phyloP scores from a whole-genome alignment of 2,888 invertebrate species.

The Hypselothyrea guttata region DNA sequence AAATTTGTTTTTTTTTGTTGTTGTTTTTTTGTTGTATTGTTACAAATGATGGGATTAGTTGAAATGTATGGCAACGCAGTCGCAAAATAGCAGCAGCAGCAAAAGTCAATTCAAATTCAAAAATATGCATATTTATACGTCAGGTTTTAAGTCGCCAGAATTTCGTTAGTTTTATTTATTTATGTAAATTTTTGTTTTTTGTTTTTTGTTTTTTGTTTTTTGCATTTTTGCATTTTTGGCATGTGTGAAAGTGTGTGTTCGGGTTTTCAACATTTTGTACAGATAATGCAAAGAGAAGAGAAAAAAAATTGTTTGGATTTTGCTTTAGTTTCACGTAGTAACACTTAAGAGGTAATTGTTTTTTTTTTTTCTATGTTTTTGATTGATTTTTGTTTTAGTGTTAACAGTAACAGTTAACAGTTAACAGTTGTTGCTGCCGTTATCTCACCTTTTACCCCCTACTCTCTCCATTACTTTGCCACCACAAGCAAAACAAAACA shows the following conservation, averaged over 20 bases:
- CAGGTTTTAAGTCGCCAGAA: too few species aligned
- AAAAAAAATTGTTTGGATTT: conserved; percentile 60
- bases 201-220: conserved; percentile 25
- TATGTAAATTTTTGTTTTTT: conserved; percentile 23
- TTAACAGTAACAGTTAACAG: too few species aligned
- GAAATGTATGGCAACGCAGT: conserved; percentile 32
- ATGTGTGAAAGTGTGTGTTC: conserved; percentile 28
- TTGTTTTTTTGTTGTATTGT: conserved; percentile 29
- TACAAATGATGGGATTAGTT: conserved; percentile 15
- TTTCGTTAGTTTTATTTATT: conserved; percentile 13
- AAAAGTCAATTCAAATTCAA: conserved; percentile 24
- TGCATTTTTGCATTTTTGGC: conserved; percentile 8
- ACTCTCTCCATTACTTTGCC: not conserved
- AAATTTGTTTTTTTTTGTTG: conserved; percentile 31
- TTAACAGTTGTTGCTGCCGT: conserved; percentile 9
- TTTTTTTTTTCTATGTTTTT: conserved; percentile 11
- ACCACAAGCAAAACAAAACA: not conserved
- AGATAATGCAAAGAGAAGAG: conserved; percentile 72
- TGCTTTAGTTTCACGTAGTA: conserved; percentile 64
- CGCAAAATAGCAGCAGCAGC: conserved; percentile 50
- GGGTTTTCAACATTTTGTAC: conserved; percentile 30
- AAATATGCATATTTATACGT: too few species aligned
- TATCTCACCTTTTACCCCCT: conserved; percentile 5
- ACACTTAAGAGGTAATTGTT: conserved; percentile 54
- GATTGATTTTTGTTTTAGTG: conserved; percentile 3